phyloP scores from a whole-genome alignment of 2,113 vertebrate genomes.

The Mesitornis unicolor region DNA sequence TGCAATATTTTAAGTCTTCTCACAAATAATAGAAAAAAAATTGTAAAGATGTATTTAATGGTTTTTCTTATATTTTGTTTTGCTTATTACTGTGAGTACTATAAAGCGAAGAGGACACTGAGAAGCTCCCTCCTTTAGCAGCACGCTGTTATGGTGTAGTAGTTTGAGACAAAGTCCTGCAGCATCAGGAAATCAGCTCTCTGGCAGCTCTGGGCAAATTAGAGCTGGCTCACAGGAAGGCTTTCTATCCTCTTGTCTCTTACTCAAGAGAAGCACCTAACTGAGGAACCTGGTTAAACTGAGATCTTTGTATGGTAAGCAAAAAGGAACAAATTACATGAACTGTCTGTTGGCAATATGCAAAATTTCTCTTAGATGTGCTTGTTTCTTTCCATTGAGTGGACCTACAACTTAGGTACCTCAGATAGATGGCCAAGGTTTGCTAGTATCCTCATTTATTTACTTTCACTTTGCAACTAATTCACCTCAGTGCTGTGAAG shows the following conservation, averaged over 20 bases:
- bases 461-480: not conserved
- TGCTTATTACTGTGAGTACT: not conserved
- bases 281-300: not conserved
- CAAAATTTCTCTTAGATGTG: not conserved
- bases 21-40: not conserved
- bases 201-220: not conserved
- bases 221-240: not conserved
- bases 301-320: not conserved
- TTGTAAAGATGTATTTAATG: not conserved
- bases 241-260: not conserved
- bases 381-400: not conserved
- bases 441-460: not conserved
- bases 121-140: not conserved
- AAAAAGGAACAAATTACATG: not conserved
- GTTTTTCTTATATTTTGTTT: not conserved
- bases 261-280: not conserved
- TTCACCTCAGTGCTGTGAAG: not conserved
- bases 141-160: rapidly evolving
- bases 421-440: not conserved
- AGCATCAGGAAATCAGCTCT: not conserved
- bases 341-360: not conserved
- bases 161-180: not conserved
- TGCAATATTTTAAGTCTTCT: not conserved
- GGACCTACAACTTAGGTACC: not conserved
- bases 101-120: not conserved